Conservation (phyloP, 2,113 vertebrate species). For the Pelobates fuscus region DNA sequence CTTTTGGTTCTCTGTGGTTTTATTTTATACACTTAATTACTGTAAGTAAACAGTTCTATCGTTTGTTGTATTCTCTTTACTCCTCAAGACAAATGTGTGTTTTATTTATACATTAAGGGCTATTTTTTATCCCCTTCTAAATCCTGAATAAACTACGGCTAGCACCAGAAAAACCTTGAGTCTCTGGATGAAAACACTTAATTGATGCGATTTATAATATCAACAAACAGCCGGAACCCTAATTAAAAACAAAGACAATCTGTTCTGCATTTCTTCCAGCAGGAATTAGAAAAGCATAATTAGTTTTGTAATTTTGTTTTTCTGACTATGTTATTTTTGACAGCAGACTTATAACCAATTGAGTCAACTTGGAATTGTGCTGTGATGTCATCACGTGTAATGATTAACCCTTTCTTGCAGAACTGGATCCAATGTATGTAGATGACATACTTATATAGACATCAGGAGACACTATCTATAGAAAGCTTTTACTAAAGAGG, state of each 20-base stretch:
- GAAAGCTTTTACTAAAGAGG: too few species aligned
- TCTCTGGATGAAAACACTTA: constrained; percentile 51
- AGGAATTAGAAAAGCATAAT: constrained; percentile 52
- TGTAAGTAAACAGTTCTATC: background rate
- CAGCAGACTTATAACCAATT: constrained; percentile 35
- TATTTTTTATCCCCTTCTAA: constrained; percentile 40
- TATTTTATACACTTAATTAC: too few species aligned
- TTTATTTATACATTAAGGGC: constrained; percentile 34
- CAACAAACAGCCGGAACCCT: constrained; percentile 51
- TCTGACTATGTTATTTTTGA: constrained; percentile 40
- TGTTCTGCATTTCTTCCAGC: constrained; percentile 49
- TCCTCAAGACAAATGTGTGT: constrained; percentile 10
- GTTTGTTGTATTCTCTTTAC: background rate
- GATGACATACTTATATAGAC: too few species aligned
- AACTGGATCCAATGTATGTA: too few species aligned
- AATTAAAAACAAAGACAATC: constrained; percentile 52
- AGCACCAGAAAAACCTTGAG: constrained; percentile 44
- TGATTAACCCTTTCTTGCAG: background rate
- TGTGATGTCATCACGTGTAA: constrained; percentile 13
- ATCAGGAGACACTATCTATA: too few species aligned
- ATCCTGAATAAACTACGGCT: constrained; percentile 41
- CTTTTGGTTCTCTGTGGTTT: too few species aligned
- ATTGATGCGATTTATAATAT: constrained; percentile 52
- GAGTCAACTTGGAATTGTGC: background rate
- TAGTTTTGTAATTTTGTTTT: constrained; percentile 51